These are phyloP conservation scores for Pristionchus exspectatus DNA, from an alignment of 2,888 invertebrate species.

Conservation along the genomic window DNA sequence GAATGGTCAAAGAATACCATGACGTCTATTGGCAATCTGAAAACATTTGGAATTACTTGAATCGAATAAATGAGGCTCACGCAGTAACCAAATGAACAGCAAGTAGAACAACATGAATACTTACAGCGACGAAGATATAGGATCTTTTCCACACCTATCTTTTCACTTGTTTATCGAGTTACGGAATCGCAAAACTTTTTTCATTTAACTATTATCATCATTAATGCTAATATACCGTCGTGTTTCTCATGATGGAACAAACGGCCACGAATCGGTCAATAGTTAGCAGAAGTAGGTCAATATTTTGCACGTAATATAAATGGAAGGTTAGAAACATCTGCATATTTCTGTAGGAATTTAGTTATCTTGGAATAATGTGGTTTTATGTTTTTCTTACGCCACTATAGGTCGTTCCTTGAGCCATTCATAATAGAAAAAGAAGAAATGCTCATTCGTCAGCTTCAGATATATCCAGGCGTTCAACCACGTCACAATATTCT, in stretches of 20 bases:
- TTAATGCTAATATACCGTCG: too few relatives aligned
- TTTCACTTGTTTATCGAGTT: too few relatives aligned
- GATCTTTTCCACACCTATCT: neutral
- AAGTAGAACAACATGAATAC: neutral
- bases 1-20: neutral
- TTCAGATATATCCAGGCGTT: neutral
- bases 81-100: neutral
- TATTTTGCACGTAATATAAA: neutral
- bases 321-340: neutral
- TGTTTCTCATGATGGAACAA: neutral
- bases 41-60: neutral
- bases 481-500: neutral
- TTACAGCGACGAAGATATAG: neutral
- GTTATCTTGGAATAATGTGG: too few relatives aligned
- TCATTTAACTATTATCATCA: neutral
- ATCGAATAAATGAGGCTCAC: neutral
- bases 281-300: neutral
- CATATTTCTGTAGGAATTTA: too few relatives aligned
- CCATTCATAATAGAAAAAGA: neutral
- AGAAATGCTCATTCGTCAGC: neutral
- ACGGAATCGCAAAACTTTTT: neutral
- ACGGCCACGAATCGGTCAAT: neutral
- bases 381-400: neutral
- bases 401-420: neutral
- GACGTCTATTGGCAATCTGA: neutral